Conservation (phyloP, 2,797 vertebrate genomes). For the Pteropus rufus region DNA sequence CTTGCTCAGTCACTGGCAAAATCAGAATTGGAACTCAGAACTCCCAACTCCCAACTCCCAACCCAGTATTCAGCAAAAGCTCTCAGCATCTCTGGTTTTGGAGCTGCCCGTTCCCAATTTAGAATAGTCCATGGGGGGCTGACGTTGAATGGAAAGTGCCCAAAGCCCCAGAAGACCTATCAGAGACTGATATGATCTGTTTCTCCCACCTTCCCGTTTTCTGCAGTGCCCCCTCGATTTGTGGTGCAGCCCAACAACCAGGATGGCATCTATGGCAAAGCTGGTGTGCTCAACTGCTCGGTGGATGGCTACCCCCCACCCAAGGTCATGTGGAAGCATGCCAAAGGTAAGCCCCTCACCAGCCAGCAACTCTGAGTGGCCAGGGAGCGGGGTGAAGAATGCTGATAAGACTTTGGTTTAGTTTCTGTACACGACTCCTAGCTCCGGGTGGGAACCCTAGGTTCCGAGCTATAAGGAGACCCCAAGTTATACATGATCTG, state of each 20-base stretch:
- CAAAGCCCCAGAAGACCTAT: neutral
- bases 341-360: slow-evolving; percentile 86
- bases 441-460: too few relatives aligned
- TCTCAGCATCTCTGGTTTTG: neutral
- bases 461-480: neutral
- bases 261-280: slow-evolving; percentile 98
- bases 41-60: neutral
- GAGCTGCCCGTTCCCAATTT: neutral
- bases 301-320: slow-evolving; percentile 98
- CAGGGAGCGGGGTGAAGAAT: neutral
- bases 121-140: neutral
- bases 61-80: neutral
- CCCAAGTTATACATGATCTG: neutral
- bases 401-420: neutral
- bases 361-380: neutral
- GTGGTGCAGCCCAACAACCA: slow-evolving; percentile 99
- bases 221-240: slow-evolving; percentile 95
- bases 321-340: slow-evolving; percentile 99
- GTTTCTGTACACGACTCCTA: neutral
- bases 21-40: neutral
- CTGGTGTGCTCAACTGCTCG: slow-evolving; percentile 96
- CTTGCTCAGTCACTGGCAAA: neutral
- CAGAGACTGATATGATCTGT: neutral
- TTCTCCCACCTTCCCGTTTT: neutral
- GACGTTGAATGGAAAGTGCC: neutral